phyloP scores from a whole-genome alignment of 1,140 invertebrate species.

The Leptinotarsa defecta region DNA sequence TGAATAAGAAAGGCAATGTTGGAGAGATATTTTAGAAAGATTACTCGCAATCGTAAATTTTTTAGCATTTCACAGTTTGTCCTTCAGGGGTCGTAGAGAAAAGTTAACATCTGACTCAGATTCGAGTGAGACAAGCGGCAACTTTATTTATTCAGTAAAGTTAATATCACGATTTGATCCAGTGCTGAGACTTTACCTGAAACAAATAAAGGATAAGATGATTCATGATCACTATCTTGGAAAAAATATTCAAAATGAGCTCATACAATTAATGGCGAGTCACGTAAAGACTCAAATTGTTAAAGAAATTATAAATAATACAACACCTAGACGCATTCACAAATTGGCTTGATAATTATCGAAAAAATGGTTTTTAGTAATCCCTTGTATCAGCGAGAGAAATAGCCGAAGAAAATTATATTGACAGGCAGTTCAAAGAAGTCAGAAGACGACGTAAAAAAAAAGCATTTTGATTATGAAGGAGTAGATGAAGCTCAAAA shows the following conservation, averaged over 20 bases:
- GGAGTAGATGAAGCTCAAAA: conserved; percentile 18
- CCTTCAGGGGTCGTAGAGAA: background rate
- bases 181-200: no score
- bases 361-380: conserved; percentile 19
- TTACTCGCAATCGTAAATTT: background rate
- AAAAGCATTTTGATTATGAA: conserved; percentile 15
- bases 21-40: conserved; percentile 2
- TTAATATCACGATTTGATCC: no score
- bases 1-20: background rate
- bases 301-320: background rate
- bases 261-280: no score
- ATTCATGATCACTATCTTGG: no score
- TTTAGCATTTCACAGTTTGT: conserved; percentile 8
- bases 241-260: no score
- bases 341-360: background rate
- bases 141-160: no score
- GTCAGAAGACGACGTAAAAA: conserved; percentile 18
- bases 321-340: conserved; percentile 9
- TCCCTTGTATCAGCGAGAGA: conserved; percentile 16
- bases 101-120: no score
- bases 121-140: no score
- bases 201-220: no score
- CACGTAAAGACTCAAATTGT: no score
- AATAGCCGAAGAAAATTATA: no score
- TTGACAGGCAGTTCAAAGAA: no score